Evolutionary conservation across 1,140 invertebrate genomes (phyloP).

Genomic region (Neotoxoptera formosana): DNA sequence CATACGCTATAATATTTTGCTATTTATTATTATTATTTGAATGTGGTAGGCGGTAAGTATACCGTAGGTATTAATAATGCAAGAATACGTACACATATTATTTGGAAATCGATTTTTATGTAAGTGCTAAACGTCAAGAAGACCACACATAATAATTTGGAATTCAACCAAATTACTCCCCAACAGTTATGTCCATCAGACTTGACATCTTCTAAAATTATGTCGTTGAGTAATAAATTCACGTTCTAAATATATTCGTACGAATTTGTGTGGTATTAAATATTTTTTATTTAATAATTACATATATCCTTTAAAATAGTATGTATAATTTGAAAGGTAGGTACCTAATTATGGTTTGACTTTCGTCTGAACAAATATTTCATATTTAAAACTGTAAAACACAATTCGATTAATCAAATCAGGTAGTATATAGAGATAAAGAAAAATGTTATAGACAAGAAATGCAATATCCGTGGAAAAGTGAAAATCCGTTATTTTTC

Average conservation of each 20-base stretch:
- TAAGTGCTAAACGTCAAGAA: constrained; percentile 36
- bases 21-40: not conserved
- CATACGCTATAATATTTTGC: not conserved
- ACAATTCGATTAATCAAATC: not conserved
- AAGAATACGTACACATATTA: not conserved
- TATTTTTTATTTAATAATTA: not conserved
- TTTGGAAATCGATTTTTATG: constrained; percentile 20
- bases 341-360: not conserved
- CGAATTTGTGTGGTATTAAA: not conserved
- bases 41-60: not conserved
- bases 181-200: not conserved
- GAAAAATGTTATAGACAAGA: too few relatives aligned
- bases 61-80: not conserved
- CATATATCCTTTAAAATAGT: not conserved
- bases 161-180: constrained; percentile 6
- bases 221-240: not conserved
- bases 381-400: not conserved
- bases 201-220: not conserved
- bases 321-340: not conserved
- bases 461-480: too few relatives aligned
- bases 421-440: not conserved
- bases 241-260: constrained; percentile 4
- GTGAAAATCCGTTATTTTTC: too few relatives aligned
- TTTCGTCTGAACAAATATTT: not conserved
- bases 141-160: constrained; percentile 31